Evolutionary conservation across 2,888 invertebrate genomes (phyloP).

Genomic region (Chrysomela aeneicollis): DNA sequence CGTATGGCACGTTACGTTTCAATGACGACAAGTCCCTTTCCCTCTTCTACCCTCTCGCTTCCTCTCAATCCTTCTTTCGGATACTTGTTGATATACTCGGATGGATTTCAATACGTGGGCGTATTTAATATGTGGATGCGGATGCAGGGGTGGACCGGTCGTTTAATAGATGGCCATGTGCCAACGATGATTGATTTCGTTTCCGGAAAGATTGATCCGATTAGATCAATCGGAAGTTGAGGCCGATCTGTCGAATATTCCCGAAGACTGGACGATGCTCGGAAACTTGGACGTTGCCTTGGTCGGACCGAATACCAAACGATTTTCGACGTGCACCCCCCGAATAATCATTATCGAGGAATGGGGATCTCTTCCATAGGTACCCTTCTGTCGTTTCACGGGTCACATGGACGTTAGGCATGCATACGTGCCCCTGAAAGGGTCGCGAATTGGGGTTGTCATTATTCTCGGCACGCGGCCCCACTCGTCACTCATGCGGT

Average conservation of each 20-base stretch:
- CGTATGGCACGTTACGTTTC: constrained; percentile 55
- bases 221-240: not conserved
- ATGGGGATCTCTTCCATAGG: too few relatives aligned
- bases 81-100: constrained; percentile 2
- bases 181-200: not conserved
- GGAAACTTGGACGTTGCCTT: too few relatives aligned
- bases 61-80: not conserved
- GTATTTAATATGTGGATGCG: not conserved
- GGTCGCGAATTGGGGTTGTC: constrained; percentile 42
- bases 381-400: constrained; percentile 15
- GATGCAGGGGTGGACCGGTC: not conserved
- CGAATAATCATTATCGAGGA: too few relatives aligned
- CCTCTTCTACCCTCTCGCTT: not conserved
- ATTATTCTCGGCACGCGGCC: constrained; percentile 50
- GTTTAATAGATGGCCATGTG: not conserved
- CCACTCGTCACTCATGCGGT: constrained; percentile 49
- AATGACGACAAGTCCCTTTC: constrained; percentile 39
- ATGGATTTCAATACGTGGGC: not conserved
- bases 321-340: too few relatives aligned
- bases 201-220: constrained; percentile 3
- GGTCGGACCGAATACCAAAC: too few relatives aligned
- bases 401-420: constrained; percentile 31
- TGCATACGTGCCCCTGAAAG: constrained; percentile 37
- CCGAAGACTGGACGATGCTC: too few relatives aligned
- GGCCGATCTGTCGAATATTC: too few relatives aligned